These are phyloP conservation scores for Mercenaria mercenaria DNA, from an alignment of 1,140 invertebrate species.

Conservation along the genomic window DNA sequence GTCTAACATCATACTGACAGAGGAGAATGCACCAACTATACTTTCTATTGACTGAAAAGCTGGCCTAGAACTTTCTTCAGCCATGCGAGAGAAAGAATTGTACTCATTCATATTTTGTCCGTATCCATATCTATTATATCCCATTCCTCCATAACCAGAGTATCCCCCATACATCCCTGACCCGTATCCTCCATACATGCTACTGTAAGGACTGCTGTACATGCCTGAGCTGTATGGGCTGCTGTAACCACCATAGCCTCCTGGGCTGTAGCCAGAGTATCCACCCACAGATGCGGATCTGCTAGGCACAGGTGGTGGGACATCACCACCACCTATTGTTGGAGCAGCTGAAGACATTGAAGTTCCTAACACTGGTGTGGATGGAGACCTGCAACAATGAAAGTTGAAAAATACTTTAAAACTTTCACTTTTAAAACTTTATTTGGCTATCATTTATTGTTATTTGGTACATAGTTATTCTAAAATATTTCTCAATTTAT, in stretches of 20 bases:
- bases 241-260: constrained; percentile 59
- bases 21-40: constrained; percentile 95
- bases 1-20: constrained; percentile 98
- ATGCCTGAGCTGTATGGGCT: constrained; percentile 69
- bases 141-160: constrained; percentile 76
- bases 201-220: constrained; percentile 70
- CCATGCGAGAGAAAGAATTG: constrained; percentile 93
- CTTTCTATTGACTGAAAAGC: constrained; percentile 98
- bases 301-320: constrained; percentile 77
- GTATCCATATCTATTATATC: constrained; percentile 81
- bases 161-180: constrained; percentile 79
- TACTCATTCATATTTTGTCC: constrained; percentile 70
- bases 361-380: constrained; percentile 31
- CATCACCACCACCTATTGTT: constrained; percentile 61
- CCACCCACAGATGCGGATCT: constrained; percentile 63
- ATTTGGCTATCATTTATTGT: background rate
- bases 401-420: too few relatives aligned
- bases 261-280: constrained; percentile 25
- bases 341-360: constrained; percentile 32
- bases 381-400: too few relatives aligned
- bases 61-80: constrained; percentile 95
- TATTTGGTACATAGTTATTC: background rate
- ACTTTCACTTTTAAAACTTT: constrained; percentile 25
- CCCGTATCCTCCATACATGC: constrained; percentile 80
- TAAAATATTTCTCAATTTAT: background rate